phyloP scores from a whole-genome alignment of 2,113 vertebrate genomes.

The Cichladusa arquata region DNA sequence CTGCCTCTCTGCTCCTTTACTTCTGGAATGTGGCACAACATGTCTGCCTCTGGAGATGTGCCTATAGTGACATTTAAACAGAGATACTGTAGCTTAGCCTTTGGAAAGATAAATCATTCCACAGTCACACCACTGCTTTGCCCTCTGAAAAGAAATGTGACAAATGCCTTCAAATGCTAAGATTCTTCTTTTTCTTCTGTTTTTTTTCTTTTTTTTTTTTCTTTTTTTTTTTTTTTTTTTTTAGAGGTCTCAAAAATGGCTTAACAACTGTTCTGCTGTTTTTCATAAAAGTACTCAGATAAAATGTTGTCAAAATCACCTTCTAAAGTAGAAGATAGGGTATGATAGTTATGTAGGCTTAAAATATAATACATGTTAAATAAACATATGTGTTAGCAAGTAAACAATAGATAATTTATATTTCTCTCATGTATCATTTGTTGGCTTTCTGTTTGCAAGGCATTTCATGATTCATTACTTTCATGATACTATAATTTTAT shows the following conservation, averaged over 20 bases:
- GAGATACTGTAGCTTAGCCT: neutral
- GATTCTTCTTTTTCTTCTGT: neutral
- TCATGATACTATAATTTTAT: neutral
- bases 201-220: neutral
- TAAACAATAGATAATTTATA: neutral
- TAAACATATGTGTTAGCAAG: neutral
- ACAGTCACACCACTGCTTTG: neutral
- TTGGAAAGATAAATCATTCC: neutral
- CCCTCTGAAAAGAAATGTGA: neutral
- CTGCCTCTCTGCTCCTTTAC: neutral
- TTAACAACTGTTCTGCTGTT: neutral
- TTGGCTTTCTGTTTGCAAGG: neutral
- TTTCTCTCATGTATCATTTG: neutral
- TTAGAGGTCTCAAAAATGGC: neutral
- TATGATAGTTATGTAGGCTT: neutral
- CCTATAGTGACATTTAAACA: neutral
- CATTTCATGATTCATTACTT: constrained; percentile 12
- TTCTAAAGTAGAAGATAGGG: neutral
- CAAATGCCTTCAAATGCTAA: neutral
- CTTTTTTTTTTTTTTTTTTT: rapidly evolving
- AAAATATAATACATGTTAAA: neutral
- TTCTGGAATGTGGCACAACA: neutral
- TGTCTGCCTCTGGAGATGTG: neutral
- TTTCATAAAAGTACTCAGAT: neutral
- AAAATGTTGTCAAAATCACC: neutral